Evolutionary conservation across 30 jellyfish, hydroid and myxozoan genomes (phyloP).

Genomic region (Cassiopea andromeda): DNA sequence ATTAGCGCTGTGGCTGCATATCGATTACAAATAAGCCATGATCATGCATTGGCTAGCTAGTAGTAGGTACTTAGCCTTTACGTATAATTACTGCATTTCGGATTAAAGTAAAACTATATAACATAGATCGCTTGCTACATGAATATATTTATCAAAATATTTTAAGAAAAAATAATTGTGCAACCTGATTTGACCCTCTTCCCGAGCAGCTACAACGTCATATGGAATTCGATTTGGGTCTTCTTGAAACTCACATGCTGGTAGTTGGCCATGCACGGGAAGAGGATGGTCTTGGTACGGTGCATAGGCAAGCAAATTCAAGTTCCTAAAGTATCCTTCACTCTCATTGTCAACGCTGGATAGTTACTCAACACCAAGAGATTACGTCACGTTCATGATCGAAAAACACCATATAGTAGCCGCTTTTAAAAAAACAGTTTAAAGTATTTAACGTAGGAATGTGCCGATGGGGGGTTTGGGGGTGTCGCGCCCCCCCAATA

Average conservation of each 20-base stretch:
- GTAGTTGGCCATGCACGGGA: constrained; percentile 27
- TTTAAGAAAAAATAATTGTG: constrained; percentile 15
- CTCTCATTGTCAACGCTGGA: constrained; percentile 13
- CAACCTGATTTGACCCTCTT: constrained; percentile 39
- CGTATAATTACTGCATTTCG: constrained; percentile 4
- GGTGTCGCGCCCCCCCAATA: too few species aligned
- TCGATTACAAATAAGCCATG: not conserved
- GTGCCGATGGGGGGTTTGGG: too few species aligned
- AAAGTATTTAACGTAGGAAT: constrained; percentile 7
- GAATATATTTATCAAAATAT: not conserved
- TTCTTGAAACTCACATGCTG: constrained; percentile 37
- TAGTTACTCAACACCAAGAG: constrained; percentile 16
- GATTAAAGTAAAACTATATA: not conserved
- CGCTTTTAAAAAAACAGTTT: not conserved
- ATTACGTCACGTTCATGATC: constrained; percentile 40
- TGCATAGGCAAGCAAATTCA: constrained; percentile 4
- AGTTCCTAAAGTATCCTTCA: constrained; percentile 49
- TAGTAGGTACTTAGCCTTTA: not conserved
- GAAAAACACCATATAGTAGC: not conserved
- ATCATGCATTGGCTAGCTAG: not conserved
- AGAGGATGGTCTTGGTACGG: constrained; percentile 65
- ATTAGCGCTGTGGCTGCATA: too few species aligned
- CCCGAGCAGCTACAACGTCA: constrained; percentile 59
- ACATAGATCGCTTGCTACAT: not conserved
- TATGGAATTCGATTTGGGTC: constrained; percentile 51